phyloP scores from a whole-genome alignment of 2,797 vertebrate species.

The Sphenodon punctatus region DNA sequence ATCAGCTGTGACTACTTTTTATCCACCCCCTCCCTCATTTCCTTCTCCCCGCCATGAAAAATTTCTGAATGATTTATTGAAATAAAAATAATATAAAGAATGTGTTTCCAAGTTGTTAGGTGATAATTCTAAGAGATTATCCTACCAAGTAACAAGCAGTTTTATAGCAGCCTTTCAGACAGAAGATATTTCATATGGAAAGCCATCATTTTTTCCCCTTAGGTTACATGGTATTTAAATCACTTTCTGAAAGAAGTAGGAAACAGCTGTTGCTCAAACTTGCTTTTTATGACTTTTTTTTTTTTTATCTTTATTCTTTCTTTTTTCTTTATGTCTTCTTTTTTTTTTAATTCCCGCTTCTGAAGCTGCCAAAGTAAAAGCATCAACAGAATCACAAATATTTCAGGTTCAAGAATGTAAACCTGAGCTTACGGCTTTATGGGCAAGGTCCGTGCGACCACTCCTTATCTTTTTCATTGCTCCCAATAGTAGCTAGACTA shows the following conservation, averaged over 20 bases:
- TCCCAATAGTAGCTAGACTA: background rate
- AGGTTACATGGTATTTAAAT: slow-evolving; percentile 73
- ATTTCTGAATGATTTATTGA: slow-evolving; percentile 44
- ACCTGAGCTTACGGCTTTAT: slow-evolving; percentile 16
- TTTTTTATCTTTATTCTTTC: slow-evolving; percentile 12
- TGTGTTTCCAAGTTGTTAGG: slow-evolving; percentile 60
- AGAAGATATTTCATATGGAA: slow-evolving; percentile 68
- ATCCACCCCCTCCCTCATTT: no score
- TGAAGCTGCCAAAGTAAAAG: slow-evolving; percentile 52
- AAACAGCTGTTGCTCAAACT: slow-evolving; percentile 73
- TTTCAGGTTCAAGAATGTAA: slow-evolving; percentile 51
- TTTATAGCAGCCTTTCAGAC: slow-evolving; percentile 61
- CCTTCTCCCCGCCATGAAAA: slow-evolving; percentile 55
- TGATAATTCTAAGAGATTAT: slow-evolving; percentile 64
- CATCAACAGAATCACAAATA: slow-evolving; percentile 47
- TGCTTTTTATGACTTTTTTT: slow-evolving; percentile 61
- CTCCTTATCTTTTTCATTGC: background rate
- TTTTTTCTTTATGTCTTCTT: slow-evolving; percentile 31
- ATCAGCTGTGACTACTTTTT: slow-evolving; percentile 18
- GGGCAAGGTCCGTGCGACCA: slow-evolving; percentile 1
- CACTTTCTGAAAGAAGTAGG: slow-evolving; percentile 71
- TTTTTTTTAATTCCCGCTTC: slow-evolving; percentile 10
- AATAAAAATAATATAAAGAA: slow-evolving; percentile 35
- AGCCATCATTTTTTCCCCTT: slow-evolving; percentile 33
- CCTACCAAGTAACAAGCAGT: slow-evolving; percentile 55